Evolutionary conservation across 1,140 invertebrate genomes (phyloP), one percentile per base, ranked within the genome.

Genomic region (Spodoptera litura): DNA sequence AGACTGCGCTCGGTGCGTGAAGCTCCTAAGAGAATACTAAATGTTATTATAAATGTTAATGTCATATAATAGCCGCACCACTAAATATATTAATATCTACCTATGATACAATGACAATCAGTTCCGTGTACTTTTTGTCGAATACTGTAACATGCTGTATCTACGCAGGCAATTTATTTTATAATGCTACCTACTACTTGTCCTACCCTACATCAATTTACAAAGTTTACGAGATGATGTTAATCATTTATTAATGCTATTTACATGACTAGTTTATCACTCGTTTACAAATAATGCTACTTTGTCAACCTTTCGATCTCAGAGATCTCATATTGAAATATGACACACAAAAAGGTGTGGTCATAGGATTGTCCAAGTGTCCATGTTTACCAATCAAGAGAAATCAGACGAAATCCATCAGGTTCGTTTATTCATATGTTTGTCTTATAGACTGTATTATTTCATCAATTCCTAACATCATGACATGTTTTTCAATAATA

Each of bases 111-210:
- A 77, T 77, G 74, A 77, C 62, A 77, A 77, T 61, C 74, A 68
- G 38, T 53, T 77, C 74, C 74, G 31, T 68, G 74, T 66, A 56
- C 51, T 55, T 56, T 15, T 35, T 31, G 38, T 62, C 49, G 31
- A 59, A n/a, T 59, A 56, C 15, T 66, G 15, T 66, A 49, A 56
- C 78, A 79, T 79, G 78, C 78, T 79, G 35, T 51, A 51, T 68
- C 78, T 79, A 79, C 78, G 78, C 78, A 79, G 62, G 78, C 78
- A 79, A 56, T n/a, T 79, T 44, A 44, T 44, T 31, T 44, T 44
- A 44, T 44, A 44, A 44, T 10, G 8, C 38, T 44, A 44, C 38
- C 38, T 44, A 44, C 38, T 44, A 44, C 20, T 52, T 53, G 64
- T n/a, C 15, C 61, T 73, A 27, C 27, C 71, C 13, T 76, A 62